Conservation (phyloP, 2,797 vertebrate species). For the Pipistrellus kuhlii region DNA sequence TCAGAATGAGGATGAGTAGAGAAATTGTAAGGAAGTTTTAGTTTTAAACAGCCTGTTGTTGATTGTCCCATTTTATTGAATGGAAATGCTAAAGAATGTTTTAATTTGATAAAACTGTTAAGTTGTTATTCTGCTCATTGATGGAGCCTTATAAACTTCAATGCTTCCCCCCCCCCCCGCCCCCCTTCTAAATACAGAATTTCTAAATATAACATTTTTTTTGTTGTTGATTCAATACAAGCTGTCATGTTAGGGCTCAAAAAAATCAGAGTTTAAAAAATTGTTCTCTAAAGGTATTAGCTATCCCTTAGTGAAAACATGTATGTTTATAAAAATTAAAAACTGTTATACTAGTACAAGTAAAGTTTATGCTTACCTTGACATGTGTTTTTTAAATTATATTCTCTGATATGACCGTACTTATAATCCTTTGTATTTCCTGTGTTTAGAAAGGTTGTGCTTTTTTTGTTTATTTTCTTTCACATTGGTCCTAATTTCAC, state of each 20-base stretch:
- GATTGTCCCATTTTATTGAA: conserved; percentile 82
- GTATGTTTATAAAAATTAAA: conserved; percentile 2
- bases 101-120: conserved; percentile 87
- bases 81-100: conserved; percentile 76
- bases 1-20: conserved; percentile 69
- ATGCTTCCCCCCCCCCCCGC: not conserved
- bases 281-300: conserved; percentile 56
- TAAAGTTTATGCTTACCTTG: not conserved
- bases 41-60: conserved; percentile 83
- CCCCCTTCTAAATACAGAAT: conserved; percentile 50
- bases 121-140: conserved; percentile 81
- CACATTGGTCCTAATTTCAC: not conserved
- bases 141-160: conserved; percentile 75
- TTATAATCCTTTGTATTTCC: not conserved
- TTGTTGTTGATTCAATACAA: conserved; percentile 81
- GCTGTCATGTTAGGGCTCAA: conserved; percentile 86
- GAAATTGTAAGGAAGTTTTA: conserved; percentile 44
- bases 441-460: not conserved
- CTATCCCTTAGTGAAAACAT: conserved; percentile 62
- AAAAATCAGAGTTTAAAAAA: conserved; percentile 78
- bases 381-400: not conserved
- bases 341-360: not conserved
- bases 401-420: not conserved
- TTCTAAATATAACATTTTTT: conserved; percentile 74
- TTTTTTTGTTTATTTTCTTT: not conserved